phyloP scores from a whole-genome alignment of 2,888 invertebrate species.

The Pterobdella sp. region DNA sequence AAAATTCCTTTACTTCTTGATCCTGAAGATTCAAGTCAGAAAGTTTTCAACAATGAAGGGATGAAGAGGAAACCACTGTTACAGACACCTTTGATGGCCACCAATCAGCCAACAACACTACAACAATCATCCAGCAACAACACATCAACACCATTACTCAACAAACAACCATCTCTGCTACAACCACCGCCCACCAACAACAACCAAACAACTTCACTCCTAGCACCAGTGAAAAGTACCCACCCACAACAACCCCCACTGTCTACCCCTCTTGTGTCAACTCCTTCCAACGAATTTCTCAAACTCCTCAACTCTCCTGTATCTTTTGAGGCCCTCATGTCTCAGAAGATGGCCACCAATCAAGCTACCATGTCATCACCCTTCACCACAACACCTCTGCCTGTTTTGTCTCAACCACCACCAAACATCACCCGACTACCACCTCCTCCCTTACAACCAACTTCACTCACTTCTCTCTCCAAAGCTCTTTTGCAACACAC shows the following conservation, averaged over 20 bases:
- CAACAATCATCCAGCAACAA: not conserved
- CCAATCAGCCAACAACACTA: not conserved
- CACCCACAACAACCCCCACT: not conserved
- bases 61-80: constrained; percentile 3
- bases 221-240: not conserved
- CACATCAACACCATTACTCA: not conserved
- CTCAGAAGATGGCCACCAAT: not conserved
- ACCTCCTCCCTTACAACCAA: not conserved
- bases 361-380: not conserved
- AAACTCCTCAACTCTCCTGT: constrained; percentile 27
- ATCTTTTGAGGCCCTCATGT: constrained; percentile 13
- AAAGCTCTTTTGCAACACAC: not conserved
- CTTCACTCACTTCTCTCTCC: not conserved
- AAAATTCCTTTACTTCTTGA: not conserved
- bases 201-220: not conserved
- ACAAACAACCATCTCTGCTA: not conserved
- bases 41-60: not conserved
- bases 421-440: not conserved
- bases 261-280: not conserved
- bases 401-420: not conserved
- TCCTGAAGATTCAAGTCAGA: not conserved
- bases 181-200: not conserved
- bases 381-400: not conserved
- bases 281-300: constrained; percentile 18
- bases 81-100: not conserved